Percentiles rank a stretch among this genome's conserved stretches.
These are phyloP conservation scores for Atrichornis clamosus DNA, from an alignment of 2,113 vertebrate genomes.

Conservation along the genomic window DNA sequence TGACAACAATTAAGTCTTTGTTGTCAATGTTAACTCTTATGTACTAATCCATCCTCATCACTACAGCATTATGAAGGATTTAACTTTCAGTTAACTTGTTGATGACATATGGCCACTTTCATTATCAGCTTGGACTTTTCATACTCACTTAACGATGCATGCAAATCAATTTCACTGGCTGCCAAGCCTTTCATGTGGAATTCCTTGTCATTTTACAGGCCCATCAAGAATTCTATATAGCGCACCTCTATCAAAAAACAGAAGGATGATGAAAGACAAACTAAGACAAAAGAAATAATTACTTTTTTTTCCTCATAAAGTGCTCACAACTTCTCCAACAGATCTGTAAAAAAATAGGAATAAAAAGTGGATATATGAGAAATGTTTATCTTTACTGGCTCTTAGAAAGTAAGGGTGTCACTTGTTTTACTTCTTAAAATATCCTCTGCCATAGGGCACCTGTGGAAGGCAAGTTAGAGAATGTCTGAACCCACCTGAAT, in stretches of 20 bases:
- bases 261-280: not conserved
- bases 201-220: not conserved
- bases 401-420: not conserved
- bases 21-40: not conserved
- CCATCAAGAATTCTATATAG: not conserved
- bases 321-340: not conserved
- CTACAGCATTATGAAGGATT: not conserved
- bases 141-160: not conserved
- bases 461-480: not conserved
- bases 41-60: not conserved
- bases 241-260: not conserved
- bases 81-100: not conserved
- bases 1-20: not conserved
- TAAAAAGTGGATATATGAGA: not conserved
- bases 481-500: not conserved
- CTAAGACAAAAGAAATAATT: not conserved
- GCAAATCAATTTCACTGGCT: not conserved
- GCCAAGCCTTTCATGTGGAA: not conserved
- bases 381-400: not conserved
- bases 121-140: not conserved
- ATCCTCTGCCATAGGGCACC: accelerated
- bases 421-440: not conserved
- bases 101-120: not conserved
- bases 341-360: not conserved
- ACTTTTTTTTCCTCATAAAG: not conserved